These are phyloP conservation scores for Ariopsis seemanni DNA, from an alignment of 2,113 vertebrate species.

Conservation along the genomic window DNA sequence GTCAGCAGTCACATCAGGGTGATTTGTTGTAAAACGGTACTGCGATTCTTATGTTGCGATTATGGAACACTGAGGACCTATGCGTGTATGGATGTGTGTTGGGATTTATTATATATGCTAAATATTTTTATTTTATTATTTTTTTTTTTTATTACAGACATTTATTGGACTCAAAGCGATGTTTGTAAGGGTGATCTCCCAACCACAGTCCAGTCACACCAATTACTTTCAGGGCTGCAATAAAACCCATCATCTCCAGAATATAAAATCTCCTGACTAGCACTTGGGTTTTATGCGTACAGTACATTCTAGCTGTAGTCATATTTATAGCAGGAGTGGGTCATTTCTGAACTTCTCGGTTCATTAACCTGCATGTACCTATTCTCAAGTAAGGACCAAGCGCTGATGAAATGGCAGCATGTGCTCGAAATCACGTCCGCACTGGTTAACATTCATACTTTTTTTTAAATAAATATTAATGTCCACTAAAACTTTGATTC, in stretches of 20 bases:
- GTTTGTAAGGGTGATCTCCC: background rate
- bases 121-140: background rate
- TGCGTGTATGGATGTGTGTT: background rate
- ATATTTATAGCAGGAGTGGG: slow-evolving; percentile 5
- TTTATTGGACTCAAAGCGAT: background rate
- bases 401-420: background rate
- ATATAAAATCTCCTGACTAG: background rate
- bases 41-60: background rate
- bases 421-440: slow-evolving; percentile 16
- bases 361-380: slow-evolving; percentile 20
- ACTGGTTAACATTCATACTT: background rate
- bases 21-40: background rate
- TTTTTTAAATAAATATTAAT: slow-evolving; percentile 13
- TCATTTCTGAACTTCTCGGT: background rate
- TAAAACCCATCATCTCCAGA: slow-evolving; percentile 16
- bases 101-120: no score
- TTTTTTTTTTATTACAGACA: background rate
- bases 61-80: background rate
- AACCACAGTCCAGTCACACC: background rate
- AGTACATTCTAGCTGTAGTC: background rate
- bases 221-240: background rate
- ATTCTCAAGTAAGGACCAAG: background rate
- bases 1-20: background rate
- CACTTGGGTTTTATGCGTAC: background rate
- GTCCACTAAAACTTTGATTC: background rate